Conservation (phyloP, 2,113 vertebrate species). For the Tachysurus vachellii region DNA sequence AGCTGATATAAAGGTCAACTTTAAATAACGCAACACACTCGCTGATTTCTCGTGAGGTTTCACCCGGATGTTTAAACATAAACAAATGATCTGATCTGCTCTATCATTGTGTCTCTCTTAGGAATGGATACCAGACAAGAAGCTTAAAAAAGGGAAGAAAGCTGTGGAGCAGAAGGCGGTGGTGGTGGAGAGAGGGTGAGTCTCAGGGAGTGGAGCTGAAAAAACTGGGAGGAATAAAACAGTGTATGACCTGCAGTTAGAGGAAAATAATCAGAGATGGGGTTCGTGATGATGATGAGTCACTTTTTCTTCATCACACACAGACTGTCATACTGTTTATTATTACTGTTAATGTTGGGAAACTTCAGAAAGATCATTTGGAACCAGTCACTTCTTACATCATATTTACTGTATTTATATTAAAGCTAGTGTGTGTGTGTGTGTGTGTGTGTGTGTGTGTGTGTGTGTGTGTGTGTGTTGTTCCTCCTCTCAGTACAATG, state of each 20-base stretch:
- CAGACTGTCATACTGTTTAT: not conserved
- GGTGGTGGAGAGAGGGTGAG: slow-evolving; percentile 72
- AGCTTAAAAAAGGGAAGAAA: slow-evolving; percentile 75
- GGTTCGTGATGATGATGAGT: not conserved
- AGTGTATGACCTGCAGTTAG: not conserved
- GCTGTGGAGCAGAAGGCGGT: slow-evolving; percentile 63
- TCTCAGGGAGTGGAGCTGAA: not conserved
- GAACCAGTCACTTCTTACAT: no score
- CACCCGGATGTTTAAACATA: not conserved
- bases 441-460: not conserved
- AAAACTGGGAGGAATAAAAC: not conserved
- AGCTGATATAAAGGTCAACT: not conserved
- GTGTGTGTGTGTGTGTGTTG: not conserved
- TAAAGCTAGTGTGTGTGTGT: not conserved
- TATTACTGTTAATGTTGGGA: not conserved
- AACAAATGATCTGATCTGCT: not conserved
- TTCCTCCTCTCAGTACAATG: slow-evolving; percentile 58
- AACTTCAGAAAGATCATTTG: not conserved
- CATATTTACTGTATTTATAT: not conserved
- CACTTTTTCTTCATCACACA: not conserved
- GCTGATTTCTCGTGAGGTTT: not conserved
- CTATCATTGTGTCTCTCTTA: slow-evolving; percentile 44
- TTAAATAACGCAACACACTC: not conserved
- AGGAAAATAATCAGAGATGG: not conserved
- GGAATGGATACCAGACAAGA: slow-evolving; percentile 76